Conservation (phyloP, 2,113 vertebrate genomes). For the Xenopus borealis region DNA sequence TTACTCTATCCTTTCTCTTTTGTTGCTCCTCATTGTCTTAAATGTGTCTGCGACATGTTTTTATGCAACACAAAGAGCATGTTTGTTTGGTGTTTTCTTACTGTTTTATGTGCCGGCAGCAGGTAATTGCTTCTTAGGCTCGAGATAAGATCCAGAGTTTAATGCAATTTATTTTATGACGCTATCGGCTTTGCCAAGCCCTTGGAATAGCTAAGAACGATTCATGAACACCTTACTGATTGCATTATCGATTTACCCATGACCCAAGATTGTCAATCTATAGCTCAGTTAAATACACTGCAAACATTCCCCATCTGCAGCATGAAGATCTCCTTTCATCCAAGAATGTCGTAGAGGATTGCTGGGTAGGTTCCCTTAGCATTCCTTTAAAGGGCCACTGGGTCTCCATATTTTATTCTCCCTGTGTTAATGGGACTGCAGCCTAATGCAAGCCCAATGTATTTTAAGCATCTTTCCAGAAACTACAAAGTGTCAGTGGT, state of each 20-base stretch:
- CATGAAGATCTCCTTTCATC: background rate
- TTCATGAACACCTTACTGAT: slow-evolving; percentile 30
- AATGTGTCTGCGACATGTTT: background rate
- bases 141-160: slow-evolving; percentile 20
- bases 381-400: too few species aligned
- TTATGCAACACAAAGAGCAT: too few species aligned
- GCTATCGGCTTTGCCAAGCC: slow-evolving; percentile 21
- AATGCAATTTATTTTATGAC: slow-evolving; percentile 32
- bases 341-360: background rate
- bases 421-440: too few species aligned
- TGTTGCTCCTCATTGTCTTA: background rate
- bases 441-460: too few species aligned
- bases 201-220: slow-evolving; percentile 29
- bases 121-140: slow-evolving; percentile 34
- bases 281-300: slow-evolving; percentile 26
- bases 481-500: too few species aligned
- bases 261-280: slow-evolving; percentile 27
- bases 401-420: too few species aligned
- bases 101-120: slow-evolving; percentile 1
- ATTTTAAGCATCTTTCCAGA: too few species aligned
- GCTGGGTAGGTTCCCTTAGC: background rate
- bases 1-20: background rate
- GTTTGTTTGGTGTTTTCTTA: background rate
- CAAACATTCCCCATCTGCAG: background rate
- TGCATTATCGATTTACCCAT: slow-evolving; percentile 35